These are phyloP conservation scores for Peromyscus aztecus DNA, from an alignment of 2,797 vertebrate genomes.

Conservation along the genomic window DNA sequence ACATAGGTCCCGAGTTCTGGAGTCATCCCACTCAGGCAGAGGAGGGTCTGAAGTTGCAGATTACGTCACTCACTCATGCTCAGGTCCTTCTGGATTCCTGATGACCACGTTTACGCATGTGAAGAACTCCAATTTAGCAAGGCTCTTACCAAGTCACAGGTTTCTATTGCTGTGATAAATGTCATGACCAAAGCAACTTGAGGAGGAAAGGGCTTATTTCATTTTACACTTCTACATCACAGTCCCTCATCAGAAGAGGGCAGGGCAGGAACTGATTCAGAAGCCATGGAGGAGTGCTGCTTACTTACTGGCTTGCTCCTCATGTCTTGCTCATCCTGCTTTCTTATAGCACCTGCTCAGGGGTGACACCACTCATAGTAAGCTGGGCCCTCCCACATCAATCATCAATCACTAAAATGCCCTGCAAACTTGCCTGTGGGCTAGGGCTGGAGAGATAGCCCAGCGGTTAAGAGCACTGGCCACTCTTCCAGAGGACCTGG, in stretches of 20 bases:
- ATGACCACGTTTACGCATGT: too few species aligned
- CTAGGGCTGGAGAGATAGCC: too few species aligned
- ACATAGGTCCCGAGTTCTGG: background rate
- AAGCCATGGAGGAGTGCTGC: background rate
- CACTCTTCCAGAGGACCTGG: too few species aligned
- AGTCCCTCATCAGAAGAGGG: background rate
- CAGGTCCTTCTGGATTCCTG: too few species aligned
- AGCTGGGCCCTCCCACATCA: background rate
- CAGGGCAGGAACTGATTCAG: background rate
- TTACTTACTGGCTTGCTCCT: background rate
- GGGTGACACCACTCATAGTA: too few species aligned
- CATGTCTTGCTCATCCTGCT: background rate
- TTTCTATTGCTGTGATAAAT: background rate
- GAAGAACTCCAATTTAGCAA: background rate
- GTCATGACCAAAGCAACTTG: background rate
- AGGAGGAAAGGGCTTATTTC: background rate
- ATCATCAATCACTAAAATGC: background rate
- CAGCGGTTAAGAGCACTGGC: too few species aligned
- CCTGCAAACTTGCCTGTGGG: background rate
- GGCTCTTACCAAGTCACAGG: background rate
- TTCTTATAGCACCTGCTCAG: background rate
- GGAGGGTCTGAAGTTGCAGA: background rate
- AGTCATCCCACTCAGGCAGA: background rate
- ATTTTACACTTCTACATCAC: background rate
- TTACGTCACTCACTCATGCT: rapidly evolving